These are phyloP conservation scores for Lanius collurio DNA, from an alignment of 2,113 vertebrate genomes.

Conservation along the genomic window DNA sequence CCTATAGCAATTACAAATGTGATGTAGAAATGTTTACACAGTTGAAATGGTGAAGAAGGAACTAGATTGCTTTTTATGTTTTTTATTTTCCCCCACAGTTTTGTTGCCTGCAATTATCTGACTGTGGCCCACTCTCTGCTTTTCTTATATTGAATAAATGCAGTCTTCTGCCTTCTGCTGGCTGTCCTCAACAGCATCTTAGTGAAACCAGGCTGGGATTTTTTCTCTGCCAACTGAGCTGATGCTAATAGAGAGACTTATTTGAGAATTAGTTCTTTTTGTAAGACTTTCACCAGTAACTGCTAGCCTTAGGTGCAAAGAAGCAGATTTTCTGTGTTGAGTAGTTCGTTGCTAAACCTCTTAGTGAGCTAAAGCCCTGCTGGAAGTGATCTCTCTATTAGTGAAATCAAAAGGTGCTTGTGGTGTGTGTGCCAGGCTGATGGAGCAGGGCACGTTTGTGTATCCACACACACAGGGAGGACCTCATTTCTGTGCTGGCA, in stretches of 20 bases:
- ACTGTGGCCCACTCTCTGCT: not conserved
- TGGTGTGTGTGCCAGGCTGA: not conserved
- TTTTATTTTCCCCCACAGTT: not conserved
- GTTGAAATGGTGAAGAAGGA: not conserved
- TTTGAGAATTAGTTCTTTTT: not conserved
- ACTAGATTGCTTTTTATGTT: not conserved
- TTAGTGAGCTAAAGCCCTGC: not conserved
- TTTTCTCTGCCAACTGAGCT: not conserved
- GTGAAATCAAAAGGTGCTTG: accelerated
- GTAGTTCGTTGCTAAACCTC: constrained; percentile 3
- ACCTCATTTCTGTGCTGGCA: not conserved
- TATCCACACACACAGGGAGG: accelerated
- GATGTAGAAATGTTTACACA: not conserved
- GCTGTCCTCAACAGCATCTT: not conserved
- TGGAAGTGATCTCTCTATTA: not conserved
- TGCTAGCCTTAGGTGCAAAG: not conserved
- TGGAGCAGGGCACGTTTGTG: accelerated
- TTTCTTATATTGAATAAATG: not conserved
- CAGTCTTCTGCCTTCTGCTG: not conserved
- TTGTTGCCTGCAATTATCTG: not conserved
- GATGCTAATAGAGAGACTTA: not conserved
- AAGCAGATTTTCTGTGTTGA: not conserved
- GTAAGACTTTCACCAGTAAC: not conserved
- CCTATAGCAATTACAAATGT: not conserved
- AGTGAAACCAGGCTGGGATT: not conserved